Base-by-base conservation (phyloP, 2,888 invertebrate genomes). In the Homarus gammarus region DNA sequence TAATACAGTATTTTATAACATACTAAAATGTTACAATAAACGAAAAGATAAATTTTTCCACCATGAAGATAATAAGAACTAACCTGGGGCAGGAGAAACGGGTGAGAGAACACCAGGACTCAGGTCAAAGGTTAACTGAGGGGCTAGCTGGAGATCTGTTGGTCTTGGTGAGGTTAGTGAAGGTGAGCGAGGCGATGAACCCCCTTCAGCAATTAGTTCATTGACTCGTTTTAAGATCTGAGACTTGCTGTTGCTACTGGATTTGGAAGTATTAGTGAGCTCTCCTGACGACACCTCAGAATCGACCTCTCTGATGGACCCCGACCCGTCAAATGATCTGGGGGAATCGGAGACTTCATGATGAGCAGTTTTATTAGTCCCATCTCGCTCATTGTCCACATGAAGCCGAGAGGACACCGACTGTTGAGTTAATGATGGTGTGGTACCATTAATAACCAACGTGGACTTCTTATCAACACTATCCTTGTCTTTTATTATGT, bases 61-160 rank as follows among this genome's bases (percentile, higher is more conserved):
- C n/a, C n/a, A n/a, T 49, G 22, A 12, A 22, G 56, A 56, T 56
- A 56, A 18, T 15, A 22, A 22, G 3, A 82, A 72, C 82, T 87
- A 8, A 87, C 87, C 82, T 61, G 61, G 44, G 22, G 68, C 27
- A 27, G 70, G 84, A 82, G 87, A 44, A 6, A 49, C 56, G 18
- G 87, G 75, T 15, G 84, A 84, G n/a, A 18, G 70, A 18, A 3
- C 33, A 36, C 81, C 81, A 5, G 84, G 84, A 44, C 81, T 89
- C 5, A 85, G 31, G 36, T 89, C 73, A 79, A 85, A 49, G 22
- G 84, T 84, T 31, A 83, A n/a, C n/a, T 84, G 88, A 36, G 78
- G 88, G 2, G 51, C 77, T 22, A 89, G 40, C 64, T 64, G 49
- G 31, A 77, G n/a, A 15, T 77, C 64, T 18, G 5, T 40, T 51